Conservation (phyloP, 1,140 invertebrate genomes). For the Thaumetopoea pityocampa region DNA sequence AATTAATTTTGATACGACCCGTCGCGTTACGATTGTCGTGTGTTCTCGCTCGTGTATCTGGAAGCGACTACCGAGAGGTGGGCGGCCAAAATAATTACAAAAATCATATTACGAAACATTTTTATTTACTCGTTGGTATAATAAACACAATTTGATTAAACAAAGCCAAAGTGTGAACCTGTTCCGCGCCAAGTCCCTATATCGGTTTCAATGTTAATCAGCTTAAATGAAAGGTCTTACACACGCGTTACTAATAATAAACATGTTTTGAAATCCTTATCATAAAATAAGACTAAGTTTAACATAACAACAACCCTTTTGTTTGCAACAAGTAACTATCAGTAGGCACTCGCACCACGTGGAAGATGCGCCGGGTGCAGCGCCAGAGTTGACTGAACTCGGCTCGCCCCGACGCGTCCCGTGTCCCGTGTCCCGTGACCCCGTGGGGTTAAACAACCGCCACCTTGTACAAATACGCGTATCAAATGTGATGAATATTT, state of each 20-base stretch:
- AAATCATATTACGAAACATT: slow-evolving; percentile 72
- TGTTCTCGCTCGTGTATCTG: slow-evolving; percentile 55
- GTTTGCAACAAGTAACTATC: slow-evolving; percentile 42
- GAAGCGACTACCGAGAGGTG: slow-evolving; percentile 43
- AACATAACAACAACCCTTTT: slow-evolving; percentile 66
- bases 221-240: slow-evolving; percentile 54
- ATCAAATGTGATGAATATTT: slow-evolving; percentile 24
- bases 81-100: slow-evolving; percentile 72
- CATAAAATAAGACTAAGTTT: slow-evolving; percentile 56
- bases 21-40: slow-evolving; percentile 42
- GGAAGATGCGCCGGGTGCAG: slow-evolving; percentile 3
- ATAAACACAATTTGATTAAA: slow-evolving; percentile 71
- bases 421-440: too few species aligned
- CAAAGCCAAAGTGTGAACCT: slow-evolving; percentile 61
- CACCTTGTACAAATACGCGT: too few species aligned
- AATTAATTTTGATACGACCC: slow-evolving; percentile 67
- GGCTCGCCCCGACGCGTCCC: slow-evolving; percentile 2
- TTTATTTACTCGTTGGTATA: slow-evolving; percentile 71
- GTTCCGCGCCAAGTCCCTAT: slow-evolving; percentile 53
- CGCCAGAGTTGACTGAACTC: slow-evolving; percentile 13
- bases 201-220: slow-evolving; percentile 52
- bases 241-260: slow-evolving; percentile 56
- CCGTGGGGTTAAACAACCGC: too few species aligned
- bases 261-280: slow-evolving; percentile 57
- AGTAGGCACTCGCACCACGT: slow-evolving; percentile 4